Percentiles rank a stretch among this genome's conserved stretches.
These are phyloP conservation scores for Mesoligia furuncula DNA, from an alignment of 2,888 invertebrate genomes.

Conservation along the genomic window DNA sequence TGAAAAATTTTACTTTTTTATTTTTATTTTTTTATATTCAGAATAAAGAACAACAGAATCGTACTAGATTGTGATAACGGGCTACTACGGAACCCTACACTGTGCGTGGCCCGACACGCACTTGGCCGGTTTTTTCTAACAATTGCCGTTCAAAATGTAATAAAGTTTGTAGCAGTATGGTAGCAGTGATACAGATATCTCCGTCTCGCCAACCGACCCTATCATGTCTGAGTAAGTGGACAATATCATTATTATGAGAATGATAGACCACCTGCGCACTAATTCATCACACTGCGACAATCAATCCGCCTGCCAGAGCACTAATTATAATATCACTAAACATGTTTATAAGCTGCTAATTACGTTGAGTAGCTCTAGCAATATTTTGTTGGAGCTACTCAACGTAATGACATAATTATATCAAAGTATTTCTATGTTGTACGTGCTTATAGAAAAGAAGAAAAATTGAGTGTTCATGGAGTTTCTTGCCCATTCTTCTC, in stretches of 20 bases:
- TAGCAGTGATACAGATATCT: not conserved
- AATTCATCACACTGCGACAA: slow-evolving; percentile 31
- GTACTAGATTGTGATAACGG: no score
- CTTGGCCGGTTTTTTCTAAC: no score
- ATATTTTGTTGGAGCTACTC: not conserved
- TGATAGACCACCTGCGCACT: slow-evolving; percentile 31
- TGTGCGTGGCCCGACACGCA: no score
- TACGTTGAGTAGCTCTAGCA: not conserved
- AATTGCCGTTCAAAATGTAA: not conserved
- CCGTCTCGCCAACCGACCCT: not conserved
- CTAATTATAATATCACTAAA: slow-evolving; percentile 42
- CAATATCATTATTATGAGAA: slow-evolving; percentile 26
- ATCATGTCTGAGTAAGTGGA: slow-evolving; percentile 10
- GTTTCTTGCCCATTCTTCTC: not conserved
- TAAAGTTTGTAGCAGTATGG: not conserved
- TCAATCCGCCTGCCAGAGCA: slow-evolving; percentile 16
- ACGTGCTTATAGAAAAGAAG: not conserved
- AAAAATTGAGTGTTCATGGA: not conserved
- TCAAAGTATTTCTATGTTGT: not conserved
- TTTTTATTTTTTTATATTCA: no score
- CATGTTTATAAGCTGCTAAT: slow-evolving; percentile 22
- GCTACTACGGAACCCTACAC: no score
- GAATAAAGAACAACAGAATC: no score
- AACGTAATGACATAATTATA: no score
- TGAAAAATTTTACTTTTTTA: no score